Conservation (phyloP, 2,113 vertebrate species). For the Poecilia latipinna region DNA sequence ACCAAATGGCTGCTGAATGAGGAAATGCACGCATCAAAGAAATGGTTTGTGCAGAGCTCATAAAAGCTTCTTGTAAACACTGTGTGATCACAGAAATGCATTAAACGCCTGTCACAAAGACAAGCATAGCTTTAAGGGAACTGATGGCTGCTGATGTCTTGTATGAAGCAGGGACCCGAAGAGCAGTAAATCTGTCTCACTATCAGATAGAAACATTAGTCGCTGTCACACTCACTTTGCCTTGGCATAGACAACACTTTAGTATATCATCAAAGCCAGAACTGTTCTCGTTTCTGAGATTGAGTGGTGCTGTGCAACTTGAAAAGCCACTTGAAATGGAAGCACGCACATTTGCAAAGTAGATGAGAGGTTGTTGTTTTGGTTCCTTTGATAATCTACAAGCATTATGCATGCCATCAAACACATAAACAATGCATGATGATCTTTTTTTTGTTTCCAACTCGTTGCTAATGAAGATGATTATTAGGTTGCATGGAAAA, state of each 20-base stretch:
- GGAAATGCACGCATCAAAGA: slow-evolving; percentile 35
- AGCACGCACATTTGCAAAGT: slow-evolving; percentile 47
- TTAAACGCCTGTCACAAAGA: slow-evolving; percentile 56
- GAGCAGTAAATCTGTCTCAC: slow-evolving; percentile 59
- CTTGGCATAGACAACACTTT: slow-evolving; percentile 59
- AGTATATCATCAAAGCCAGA: slow-evolving; percentile 70
- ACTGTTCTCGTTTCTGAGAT: slow-evolving; percentile 53
- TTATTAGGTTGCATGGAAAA: slow-evolving; percentile 46
- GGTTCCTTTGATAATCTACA: slow-evolving; percentile 44
- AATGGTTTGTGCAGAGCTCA: slow-evolving; percentile 17
- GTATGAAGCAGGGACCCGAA: slow-evolving; percentile 53
- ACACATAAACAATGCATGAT: slow-evolving; percentile 57
- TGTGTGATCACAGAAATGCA: slow-evolving; percentile 51
- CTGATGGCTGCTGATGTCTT: slow-evolving; percentile 53
- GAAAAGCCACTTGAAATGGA: slow-evolving; percentile 48
- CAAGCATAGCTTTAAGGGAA: slow-evolving; percentile 45
- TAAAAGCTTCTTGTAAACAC: slow-evolving; percentile 56
- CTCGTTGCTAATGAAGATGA: slow-evolving; percentile 46
- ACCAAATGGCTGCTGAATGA: slow-evolving; percentile 24
- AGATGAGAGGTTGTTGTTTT: slow-evolving; percentile 50
- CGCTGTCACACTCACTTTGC: slow-evolving; percentile 63
- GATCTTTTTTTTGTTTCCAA: slow-evolving; percentile 20
- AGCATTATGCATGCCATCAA: slow-evolving; percentile 58
- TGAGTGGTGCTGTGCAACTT: slow-evolving; percentile 30
- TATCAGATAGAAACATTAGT: slow-evolving; percentile 72